Conservation (phyloP, 2,888 invertebrate genomes). For the Chrysolina americana region DNA sequence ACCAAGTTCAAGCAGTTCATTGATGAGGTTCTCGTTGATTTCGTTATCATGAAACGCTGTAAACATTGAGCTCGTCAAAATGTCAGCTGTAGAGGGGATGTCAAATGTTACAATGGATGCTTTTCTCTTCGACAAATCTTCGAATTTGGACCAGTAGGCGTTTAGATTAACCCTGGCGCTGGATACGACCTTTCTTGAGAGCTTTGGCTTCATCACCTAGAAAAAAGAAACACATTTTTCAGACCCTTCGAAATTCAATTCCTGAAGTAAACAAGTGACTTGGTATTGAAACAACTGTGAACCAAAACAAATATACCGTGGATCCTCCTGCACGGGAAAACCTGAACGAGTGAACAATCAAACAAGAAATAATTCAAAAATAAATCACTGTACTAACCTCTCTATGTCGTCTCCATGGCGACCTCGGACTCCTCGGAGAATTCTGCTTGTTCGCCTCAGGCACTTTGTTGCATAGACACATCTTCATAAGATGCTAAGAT, state of each 20-base stretch:
- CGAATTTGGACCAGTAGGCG: slow-evolving; percentile 77
- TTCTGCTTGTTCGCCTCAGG: slow-evolving; percentile 66
- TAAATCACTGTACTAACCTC: slow-evolving; percentile 70
- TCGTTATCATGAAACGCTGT: slow-evolving; percentile 64
- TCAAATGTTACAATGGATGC: slow-evolving; percentile 69
- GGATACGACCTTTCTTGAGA: slow-evolving; percentile 73
- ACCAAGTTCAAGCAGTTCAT: slow-evolving; percentile 74
- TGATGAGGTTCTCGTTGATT: slow-evolving; percentile 74
- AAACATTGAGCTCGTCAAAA: slow-evolving; percentile 67
- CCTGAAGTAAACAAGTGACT: background rate
- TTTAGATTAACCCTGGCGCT: slow-evolving; percentile 77
- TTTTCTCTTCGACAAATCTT: slow-evolving; percentile 62
- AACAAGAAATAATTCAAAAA: background rate
- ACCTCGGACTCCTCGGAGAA: slow-evolving; percentile 69
- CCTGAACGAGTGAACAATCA: background rate
- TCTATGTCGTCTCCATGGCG: slow-evolving; percentile 74
- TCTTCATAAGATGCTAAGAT: slow-evolving; percentile 57
- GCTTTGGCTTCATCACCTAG: slow-evolving; percentile 74
- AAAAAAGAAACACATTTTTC: slow-evolving; percentile 54
- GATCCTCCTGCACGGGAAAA: background rate
- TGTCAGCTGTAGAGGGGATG: slow-evolving; percentile 61
- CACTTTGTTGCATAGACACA: slow-evolving; percentile 74
- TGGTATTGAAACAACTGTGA: no score
- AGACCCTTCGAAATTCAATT: background rate
- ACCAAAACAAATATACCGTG: no score